Base-by-base conservation (phyloP, 2,888 invertebrate genomes). In the Stictocephala bisonia region DNA sequence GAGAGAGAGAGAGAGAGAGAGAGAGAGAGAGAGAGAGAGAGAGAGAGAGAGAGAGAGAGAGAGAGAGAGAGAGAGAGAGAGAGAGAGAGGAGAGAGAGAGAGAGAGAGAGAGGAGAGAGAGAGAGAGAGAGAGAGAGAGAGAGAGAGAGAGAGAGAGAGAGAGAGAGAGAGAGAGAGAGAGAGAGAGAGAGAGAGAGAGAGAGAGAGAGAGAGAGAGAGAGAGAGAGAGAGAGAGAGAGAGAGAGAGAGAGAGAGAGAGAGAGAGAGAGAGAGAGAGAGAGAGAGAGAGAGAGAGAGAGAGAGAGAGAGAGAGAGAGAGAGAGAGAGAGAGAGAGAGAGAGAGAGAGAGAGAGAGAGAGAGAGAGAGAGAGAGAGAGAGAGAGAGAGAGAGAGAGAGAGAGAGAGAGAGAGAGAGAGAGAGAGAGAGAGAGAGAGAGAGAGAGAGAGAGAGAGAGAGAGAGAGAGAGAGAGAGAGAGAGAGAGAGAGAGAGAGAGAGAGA, bases 31-130 rank as follows among this genome's bases (percentile, higher is more conserved):
- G 4, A 11, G 44, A 3, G 44, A 11, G 4, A 11, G 44, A 3
- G 44, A 44, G 44, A 44, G 44, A 44, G 44, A 44, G 44, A 44
- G 44, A 44, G 44, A 44, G 44, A 44, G 44, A 44, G 44, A 44
- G 44, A 44, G 44, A 44, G 44, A 44, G 44, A 44, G 44, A 44
- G 44, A 44, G 44, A 44, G 44, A 44, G 44, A 44, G 44, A 44
- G 44, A 44, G 44, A 44, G 44, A 44, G 44, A 44, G 44, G 35
- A 35, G 35, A 35, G 35, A 35, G 35, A 35, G 35, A 35, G 35
- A 35, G 35, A 35, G 35, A 35, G 35, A 35, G 35, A 35, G 35
- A 35, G 35, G 35, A 35, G 35, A 35, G 35, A 35, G 35, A 35
- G 35, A 35, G 35, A 35, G 35, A 35, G 35, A 35, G 35, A 35